Evolutionary conservation across 1,140 invertebrate species (phyloP), one percentile per base, ranked within the genome.

Genomic region (Choristoneura fumiferana): DNA sequence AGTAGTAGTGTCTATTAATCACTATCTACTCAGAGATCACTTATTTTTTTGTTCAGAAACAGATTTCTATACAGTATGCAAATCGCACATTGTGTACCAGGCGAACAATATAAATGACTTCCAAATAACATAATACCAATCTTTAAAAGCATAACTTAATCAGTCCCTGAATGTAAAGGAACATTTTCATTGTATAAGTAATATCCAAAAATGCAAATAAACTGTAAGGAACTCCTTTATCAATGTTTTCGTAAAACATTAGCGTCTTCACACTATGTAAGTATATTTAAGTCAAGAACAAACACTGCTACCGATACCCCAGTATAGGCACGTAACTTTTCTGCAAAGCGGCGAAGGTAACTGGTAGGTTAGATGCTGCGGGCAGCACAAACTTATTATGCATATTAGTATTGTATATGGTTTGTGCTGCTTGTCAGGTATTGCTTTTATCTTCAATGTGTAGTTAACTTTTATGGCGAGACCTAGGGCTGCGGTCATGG

Each of bases 201-300:
- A 29, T 3, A 29, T 3, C 22, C 22, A 6, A 3, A 29, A 29
- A 29, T 29, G 22, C 22, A 29, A 29, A 29, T 29, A 29, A 29
- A 29, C 2, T 2, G 2, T 29, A 29, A 29, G 6, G 22, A 6
- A 29, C 22, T 29, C 22, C 2, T 29, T 29, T 49, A 49, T 33
- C 43, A 49, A 49, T 49, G 43, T 49, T 49, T 49, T 49, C 43
- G n/a, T 29, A 49, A 49, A 22, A 49, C 10, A 22, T 49, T 49
- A 22, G 18, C 43, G 43, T 12, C 43, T 12, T 12, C 43, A 29
- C 22, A 6, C 22, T 29, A 6, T 29, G 6, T 49, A 49, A 17
- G 43, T 49, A 49, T 49, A 13, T 33, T 49, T 33, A 18, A 45
- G 10, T 17, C 40, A 45, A 9, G 40, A 29, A 4, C 43, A 49